Evolutionary conservation across 1,140 invertebrate genomes (phyloP), one percentile per base, ranked within the genome.

Genomic region (Pseudobourletiella spinata): DNA sequence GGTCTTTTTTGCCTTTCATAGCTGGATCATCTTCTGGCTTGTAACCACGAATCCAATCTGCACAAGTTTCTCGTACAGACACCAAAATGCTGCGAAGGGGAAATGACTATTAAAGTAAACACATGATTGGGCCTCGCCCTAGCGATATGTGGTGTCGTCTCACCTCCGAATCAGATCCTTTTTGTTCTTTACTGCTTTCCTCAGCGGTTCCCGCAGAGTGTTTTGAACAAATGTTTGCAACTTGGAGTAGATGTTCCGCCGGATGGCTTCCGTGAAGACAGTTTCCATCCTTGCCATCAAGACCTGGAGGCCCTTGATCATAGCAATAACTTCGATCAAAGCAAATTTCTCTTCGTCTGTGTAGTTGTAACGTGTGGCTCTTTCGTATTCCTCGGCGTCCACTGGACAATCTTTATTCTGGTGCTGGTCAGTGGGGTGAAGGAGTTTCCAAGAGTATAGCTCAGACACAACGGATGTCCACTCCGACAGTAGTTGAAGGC

Each of bases 371-470:
- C 71, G 52, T 69, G 75, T 75, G 73, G 89, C 89, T 76, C 95
- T 81, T 80, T 99, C 97, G 77, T 99, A 99, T 78, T 98, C 95
- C 78, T 99, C 96, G n/a, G 95, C 95, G 74, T 98, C 93, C 20
- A 83, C 80, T 0, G 95, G 95, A 74, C 96, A 99, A 70, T 91
- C 84, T 66, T 91, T 88, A 75, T 98, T 99, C 76, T 90, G 88
- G 76, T 95, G 91, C 74, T 95, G 91, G 78, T 98, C 95, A 2
- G 95, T 98, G 6, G 95, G 95, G 78, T 99, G 94, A 62, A 98
- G 79, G 30, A 99, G 79, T 78, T 99, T 99, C 95, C 95, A 99
- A 2, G 91, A 95, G 75, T 96, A 97, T 67, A 98, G 78, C 79
- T 99, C 96, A 3, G 95, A 96, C 0, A 99, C 91, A 63, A 97